Conservation (phyloP, 2,888 invertebrate genomes). For the Conops quadrifasciatus region DNA sequence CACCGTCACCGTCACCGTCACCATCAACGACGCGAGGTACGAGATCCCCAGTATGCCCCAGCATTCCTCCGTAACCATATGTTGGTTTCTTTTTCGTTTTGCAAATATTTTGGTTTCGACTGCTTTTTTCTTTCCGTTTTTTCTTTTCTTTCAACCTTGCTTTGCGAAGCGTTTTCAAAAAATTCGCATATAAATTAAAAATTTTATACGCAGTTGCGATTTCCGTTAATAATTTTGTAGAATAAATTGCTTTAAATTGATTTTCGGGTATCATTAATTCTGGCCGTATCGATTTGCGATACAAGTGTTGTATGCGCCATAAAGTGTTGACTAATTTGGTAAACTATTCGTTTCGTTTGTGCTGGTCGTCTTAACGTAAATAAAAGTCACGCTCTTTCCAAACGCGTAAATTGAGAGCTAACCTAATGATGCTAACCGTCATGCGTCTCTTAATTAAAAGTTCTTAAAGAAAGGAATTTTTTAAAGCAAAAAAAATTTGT, state of each 20-base stretch:
- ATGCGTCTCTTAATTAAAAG: too few relatives aligned
- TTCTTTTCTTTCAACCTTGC: neutral
- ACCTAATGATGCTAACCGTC: too few relatives aligned
- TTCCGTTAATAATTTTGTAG: slow-evolving; percentile 46
- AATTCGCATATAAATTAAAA: slow-evolving; percentile 52
- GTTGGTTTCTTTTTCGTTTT: slow-evolving; percentile 15
- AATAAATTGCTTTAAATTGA: slow-evolving; percentile 20
- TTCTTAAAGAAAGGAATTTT: too few relatives aligned
- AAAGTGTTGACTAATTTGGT: too few relatives aligned
- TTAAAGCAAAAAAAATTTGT: too few relatives aligned
- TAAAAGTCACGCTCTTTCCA: too few relatives aligned
- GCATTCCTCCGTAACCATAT: slow-evolving; percentile 16
- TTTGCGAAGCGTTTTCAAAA: slow-evolving; percentile 24
- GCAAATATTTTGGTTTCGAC: neutral
- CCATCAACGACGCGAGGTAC: neutral
- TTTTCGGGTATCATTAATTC: slow-evolving; percentile 6
- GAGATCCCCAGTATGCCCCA: neutral
- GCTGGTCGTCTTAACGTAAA: too few relatives aligned
- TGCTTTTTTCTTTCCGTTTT: slow-evolving; percentile 11
- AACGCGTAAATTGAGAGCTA: too few relatives aligned
- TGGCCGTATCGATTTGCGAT: neutral
- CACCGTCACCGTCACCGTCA: too few relatives aligned
- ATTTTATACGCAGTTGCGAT: slow-evolving; percentile 46
- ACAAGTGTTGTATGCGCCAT: too few relatives aligned
- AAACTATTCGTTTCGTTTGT: too few relatives aligned